phyloP scores from a whole-genome alignment of 1,140 invertebrate species.

The Semibalanus balanoides region DNA sequence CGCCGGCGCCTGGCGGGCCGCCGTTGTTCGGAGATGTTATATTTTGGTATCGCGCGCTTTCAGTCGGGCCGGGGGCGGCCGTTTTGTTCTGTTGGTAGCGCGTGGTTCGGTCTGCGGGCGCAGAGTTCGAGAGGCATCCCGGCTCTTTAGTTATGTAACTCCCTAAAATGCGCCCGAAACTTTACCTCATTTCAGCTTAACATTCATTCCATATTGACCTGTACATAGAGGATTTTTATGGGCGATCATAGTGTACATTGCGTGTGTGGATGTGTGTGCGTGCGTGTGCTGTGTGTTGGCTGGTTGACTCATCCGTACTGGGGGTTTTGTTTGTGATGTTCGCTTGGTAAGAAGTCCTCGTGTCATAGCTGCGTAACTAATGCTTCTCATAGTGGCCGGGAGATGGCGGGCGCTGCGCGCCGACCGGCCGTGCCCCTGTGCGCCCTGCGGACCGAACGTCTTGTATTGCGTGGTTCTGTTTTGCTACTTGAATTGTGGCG shows the following conservation, averaged over 20 bases:
- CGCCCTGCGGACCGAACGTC: neutral
- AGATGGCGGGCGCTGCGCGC: neutral
- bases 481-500: neutral
- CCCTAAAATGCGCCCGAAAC: neutral
- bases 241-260: neutral
- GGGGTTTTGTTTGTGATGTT: neutral
- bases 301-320: neutral
- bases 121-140: neutral
- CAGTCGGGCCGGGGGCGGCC: neutral
- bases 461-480: neutral
- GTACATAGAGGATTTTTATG: neutral
- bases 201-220: neutral
- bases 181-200: slow-evolving; percentile 2
- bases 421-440: neutral
- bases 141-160: neutral
- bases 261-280: neutral
- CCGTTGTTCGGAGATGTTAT: neutral
- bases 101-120: no score
- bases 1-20: no score
- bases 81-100: neutral
- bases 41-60: neutral
- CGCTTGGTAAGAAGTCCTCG: neutral
- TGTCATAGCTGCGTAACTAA: neutral
- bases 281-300: neutral
- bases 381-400: neutral